phyloP scores from a whole-genome alignment of 1,140 invertebrate species.

The Drosophila arizonae region DNA sequence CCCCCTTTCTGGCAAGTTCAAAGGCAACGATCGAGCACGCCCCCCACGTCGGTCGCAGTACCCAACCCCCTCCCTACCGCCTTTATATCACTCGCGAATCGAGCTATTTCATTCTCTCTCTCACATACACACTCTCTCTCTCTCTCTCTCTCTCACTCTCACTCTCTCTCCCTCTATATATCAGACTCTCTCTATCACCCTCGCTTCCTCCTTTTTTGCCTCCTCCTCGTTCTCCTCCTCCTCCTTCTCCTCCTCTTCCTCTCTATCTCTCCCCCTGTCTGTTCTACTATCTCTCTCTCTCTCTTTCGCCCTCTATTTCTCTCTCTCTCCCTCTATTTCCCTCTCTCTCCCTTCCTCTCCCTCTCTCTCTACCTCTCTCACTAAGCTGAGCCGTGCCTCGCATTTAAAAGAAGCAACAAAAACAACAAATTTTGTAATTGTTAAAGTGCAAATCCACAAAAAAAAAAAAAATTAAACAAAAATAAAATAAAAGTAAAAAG shows the following conservation, averaged over 20 bases:
- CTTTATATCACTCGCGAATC: too few relatives aligned
- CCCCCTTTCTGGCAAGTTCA: slow-evolving; percentile 31
- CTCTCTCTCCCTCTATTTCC: not conserved
- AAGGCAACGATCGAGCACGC: slow-evolving; percentile 22
- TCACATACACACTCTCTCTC: not conserved
- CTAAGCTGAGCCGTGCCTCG: slow-evolving; percentile 28
- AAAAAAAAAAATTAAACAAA: slow-evolving; percentile 13
- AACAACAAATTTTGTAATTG: slow-evolving; percentile 59
- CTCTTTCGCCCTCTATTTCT: not conserved
- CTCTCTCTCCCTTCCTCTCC: not conserved
- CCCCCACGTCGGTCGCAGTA: not conserved
- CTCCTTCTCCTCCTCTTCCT: too few relatives aligned
- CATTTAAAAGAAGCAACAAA: slow-evolving; percentile 33
- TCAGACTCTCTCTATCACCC: not conserved
- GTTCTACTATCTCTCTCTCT: not conserved
- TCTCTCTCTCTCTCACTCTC: not conserved
- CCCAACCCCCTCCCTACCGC: too few relatives aligned
- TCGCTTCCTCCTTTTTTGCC: not conserved
- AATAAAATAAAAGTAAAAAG: slow-evolving; percentile 3
- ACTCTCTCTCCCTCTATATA: not conserved
- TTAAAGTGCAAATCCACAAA: slow-evolving; percentile 59
- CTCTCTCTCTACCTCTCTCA: not conserved
- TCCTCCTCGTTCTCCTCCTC: too few relatives aligned
- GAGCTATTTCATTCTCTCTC: too few relatives aligned
- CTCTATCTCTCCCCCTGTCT: too few relatives aligned